These are phyloP conservation scores for Acromyrmex charruanus DNA, from an alignment of 1,140 invertebrate genomes.

Conservation along the genomic window DNA sequence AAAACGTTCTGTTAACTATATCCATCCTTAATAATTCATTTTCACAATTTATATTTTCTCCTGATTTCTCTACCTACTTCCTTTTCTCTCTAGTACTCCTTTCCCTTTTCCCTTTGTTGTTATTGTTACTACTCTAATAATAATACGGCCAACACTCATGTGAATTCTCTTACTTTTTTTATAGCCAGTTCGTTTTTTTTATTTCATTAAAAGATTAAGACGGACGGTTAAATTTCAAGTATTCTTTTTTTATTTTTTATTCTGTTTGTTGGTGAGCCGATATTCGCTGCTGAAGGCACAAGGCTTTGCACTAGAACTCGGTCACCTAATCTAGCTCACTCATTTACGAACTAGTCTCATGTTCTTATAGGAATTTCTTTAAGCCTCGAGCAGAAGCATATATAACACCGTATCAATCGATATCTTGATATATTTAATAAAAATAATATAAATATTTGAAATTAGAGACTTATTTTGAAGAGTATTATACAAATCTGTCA, in stretches of 20 bases:
- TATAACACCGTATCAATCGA: neutral
- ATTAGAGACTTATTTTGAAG: neutral
- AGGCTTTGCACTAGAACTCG: constrained; percentile 87
- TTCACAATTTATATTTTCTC: constrained; percentile 29
- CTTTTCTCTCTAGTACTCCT: neutral
- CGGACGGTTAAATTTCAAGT: constrained; percentile 85
- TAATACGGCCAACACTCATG: constrained; percentile 70
- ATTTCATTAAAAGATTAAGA: constrained; percentile 86
- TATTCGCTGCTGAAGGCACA: constrained; percentile 87
- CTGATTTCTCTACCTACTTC: constrained; percentile 36
- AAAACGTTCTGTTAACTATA: constrained; percentile 40
- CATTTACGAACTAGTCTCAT: constrained; percentile 78
- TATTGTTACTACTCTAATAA: constrained; percentile 62
- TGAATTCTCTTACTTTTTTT: constrained; percentile 79
- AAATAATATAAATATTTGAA: constrained; percentile 13
- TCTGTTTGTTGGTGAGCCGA: constrained; percentile 86
- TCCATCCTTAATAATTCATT: constrained; percentile 41
- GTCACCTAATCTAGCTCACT: constrained; percentile 86
- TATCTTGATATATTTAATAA: neutral
- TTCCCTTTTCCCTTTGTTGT: constrained; percentile 39
- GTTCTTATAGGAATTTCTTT: constrained; percentile 67
- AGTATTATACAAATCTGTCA: neutral
- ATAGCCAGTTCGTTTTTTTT: constrained; percentile 67
- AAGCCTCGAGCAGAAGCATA: constrained; percentile 37
- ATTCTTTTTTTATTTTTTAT: constrained; percentile 65